These are phyloP conservation scores for Temnothorax unifasciatus DNA, from an alignment of 2,888 invertebrate genomes.

Conservation along the genomic window DNA sequence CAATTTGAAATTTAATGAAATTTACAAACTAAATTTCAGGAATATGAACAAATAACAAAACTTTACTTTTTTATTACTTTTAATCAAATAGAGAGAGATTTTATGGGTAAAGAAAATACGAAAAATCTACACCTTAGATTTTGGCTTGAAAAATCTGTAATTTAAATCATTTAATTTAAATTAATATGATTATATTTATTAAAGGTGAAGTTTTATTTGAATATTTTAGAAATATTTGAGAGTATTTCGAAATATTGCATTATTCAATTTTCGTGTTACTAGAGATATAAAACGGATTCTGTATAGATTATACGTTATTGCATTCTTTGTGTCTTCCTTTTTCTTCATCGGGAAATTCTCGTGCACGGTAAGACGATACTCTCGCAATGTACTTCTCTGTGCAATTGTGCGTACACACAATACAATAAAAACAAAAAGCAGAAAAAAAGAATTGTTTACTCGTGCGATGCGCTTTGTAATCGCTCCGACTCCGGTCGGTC, in stretches of 20 bases:
- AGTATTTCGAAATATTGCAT: not conserved
- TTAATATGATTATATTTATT: not conserved
- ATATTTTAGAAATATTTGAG: too few species aligned
- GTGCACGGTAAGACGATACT: conserved; percentile 41
- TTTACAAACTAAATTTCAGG: not conserved
- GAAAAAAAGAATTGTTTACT: conserved; percentile 34
- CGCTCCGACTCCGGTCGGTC: conserved; percentile 28
- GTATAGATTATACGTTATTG: not conserved
- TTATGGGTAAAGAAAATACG: not conserved
- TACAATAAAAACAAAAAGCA: conserved; percentile 23
- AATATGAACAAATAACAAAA: not conserved
- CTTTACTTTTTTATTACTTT: not conserved
- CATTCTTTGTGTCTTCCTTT: not conserved
- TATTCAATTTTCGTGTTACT: not conserved
- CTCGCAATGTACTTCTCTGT: conserved; percentile 14
- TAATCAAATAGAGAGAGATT: not conserved
- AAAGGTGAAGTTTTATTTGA: not conserved
- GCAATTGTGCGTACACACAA: conserved; percentile 36
- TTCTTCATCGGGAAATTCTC: conserved; percentile 10
- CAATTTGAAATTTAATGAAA: not conserved
- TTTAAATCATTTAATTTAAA: not conserved
- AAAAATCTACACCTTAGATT: not conserved
- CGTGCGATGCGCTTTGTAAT: conserved; percentile 29
- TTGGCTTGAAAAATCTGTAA: not conserved
- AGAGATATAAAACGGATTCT: not conserved